These are phyloP conservation scores for Leguminivora glycinivorella DNA, from an alignment of 1,140 invertebrate genomes.

Conservation along the genomic window DNA sequence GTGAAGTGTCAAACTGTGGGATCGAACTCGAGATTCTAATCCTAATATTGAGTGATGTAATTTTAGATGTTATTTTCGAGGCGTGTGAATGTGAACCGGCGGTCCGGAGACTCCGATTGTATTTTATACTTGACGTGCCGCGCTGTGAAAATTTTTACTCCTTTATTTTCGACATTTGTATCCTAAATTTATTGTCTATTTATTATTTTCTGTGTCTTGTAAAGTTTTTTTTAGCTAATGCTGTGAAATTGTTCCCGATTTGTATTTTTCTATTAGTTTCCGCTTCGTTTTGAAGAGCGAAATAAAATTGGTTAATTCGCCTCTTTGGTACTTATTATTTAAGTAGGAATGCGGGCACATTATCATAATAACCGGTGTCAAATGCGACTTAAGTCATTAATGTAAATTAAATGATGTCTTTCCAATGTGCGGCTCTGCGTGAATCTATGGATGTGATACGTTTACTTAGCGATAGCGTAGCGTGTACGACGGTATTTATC, in stretches of 20 bases:
- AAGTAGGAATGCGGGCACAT: conserved; percentile 7
- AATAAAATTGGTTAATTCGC: neutral
- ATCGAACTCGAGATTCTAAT: neutral
- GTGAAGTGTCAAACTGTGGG: neutral
- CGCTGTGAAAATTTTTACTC: neutral
- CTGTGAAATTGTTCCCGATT: neutral
- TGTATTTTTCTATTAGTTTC: neutral
- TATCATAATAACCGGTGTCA: conserved; percentile 27
- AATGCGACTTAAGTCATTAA: conserved; percentile 15
- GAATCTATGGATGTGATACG: conserved; percentile 70
- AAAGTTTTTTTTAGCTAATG: neutral
- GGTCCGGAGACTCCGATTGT: conserved; percentile 1
- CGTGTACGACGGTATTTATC: conserved; percentile 72
- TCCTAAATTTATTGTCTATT: conserved; percentile 1
- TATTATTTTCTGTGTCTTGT: neutral
- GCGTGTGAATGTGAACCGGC: conserved; percentile 19
- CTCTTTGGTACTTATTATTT: conserved; percentile 14
- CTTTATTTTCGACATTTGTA: neutral
- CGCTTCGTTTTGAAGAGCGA: neutral
- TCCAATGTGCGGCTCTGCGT: conserved; percentile 61
- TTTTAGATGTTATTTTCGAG: conserved; percentile 25
- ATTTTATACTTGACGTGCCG: neutral
- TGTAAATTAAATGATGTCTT: conserved; percentile 44
- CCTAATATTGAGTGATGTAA: conserved; percentile 24
- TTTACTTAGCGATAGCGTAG: conserved; percentile 65